Evolutionary conservation across 2,113 vertebrate species (phyloP).

Genomic region (Paraplagusia blochii): DNA sequence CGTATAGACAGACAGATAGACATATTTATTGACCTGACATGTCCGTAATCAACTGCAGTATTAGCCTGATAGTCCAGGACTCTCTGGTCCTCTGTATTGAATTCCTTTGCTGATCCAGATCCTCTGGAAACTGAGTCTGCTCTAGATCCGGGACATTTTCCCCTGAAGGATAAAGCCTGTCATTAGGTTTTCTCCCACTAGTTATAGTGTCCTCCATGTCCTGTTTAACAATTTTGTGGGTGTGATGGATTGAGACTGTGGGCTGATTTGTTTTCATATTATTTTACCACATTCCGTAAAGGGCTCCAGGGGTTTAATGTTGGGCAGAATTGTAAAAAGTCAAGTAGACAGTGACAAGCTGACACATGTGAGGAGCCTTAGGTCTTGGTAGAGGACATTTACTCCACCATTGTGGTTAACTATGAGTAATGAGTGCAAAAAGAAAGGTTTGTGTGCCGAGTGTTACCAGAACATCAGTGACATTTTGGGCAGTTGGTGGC

Average conservation of each 20-base stretch:
- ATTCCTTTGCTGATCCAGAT: conserved; percentile 8
- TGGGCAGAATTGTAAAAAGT: background rate
- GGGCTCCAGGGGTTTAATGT: background rate
- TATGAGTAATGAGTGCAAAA: background rate
- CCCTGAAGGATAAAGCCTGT: conserved; percentile 38
- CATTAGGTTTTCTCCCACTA: conserved; percentile 37
- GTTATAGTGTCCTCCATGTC: conserved; percentile 32
- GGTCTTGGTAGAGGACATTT: background rate
- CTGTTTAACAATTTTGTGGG: conserved; percentile 12
- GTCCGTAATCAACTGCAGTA: no score
- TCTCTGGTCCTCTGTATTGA: background rate
- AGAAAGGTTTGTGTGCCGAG: background rate
- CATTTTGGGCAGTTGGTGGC: no score
- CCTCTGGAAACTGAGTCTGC: conserved; percentile 26
- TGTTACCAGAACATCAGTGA: no score
- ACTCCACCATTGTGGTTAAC: background rate
- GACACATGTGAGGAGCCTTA: conserved; percentile 30
- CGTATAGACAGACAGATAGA: no score
- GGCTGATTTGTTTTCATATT: conserved; percentile 10
- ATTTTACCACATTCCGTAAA: background rate
- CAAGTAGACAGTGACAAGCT: background rate
- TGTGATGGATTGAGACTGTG: background rate
- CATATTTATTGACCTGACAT: no score
- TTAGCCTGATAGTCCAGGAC: no score
- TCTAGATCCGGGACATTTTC: conserved; percentile 40